Conservation (phyloP, 2,888 invertebrate species). For the Tipula vernalis region DNA sequence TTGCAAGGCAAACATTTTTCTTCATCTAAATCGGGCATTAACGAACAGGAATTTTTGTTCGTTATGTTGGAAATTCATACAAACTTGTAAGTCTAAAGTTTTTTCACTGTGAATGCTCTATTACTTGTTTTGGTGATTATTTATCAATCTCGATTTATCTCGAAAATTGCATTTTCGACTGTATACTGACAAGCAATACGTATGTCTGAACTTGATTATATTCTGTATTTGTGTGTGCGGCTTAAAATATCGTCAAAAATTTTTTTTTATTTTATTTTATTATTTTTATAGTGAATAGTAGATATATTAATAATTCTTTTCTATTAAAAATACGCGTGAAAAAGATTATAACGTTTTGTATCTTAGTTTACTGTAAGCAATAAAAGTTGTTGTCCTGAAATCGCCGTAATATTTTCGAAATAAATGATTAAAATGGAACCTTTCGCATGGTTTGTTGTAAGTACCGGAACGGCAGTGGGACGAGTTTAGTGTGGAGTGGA, state of each 20-base stretch:
- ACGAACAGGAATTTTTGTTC: too few relatives aligned
- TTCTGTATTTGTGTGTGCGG: background rate
- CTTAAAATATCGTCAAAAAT: background rate
- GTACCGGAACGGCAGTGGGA: constrained; percentile 20
- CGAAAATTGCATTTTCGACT: background rate
- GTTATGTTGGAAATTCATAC: too few relatives aligned
- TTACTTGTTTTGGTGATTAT: too few relatives aligned
- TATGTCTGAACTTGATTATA: background rate
- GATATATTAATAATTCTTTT: background rate
- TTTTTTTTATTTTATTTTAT: background rate
- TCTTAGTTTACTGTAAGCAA: background rate
- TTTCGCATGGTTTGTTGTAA: constrained; percentile 48
- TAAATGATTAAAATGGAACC: constrained; percentile 29
- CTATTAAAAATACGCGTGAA: background rate
- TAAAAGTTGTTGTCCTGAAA: background rate
- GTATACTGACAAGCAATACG: background rate
- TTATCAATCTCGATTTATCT: background rate
- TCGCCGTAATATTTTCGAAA: background rate
- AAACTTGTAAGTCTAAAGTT: too few relatives aligned
- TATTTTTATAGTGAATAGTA: background rate
- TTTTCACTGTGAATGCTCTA: too few relatives aligned
- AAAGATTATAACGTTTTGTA: background rate
- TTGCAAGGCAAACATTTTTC: too few relatives aligned
- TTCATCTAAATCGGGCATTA: too few relatives aligned
- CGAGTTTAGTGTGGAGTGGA: background rate